Evolutionary conservation across 2,113 vertebrate species (phyloP), one percentile per base, ranked within the genome.

Genomic region (Muntiacus muntjak): DNA sequence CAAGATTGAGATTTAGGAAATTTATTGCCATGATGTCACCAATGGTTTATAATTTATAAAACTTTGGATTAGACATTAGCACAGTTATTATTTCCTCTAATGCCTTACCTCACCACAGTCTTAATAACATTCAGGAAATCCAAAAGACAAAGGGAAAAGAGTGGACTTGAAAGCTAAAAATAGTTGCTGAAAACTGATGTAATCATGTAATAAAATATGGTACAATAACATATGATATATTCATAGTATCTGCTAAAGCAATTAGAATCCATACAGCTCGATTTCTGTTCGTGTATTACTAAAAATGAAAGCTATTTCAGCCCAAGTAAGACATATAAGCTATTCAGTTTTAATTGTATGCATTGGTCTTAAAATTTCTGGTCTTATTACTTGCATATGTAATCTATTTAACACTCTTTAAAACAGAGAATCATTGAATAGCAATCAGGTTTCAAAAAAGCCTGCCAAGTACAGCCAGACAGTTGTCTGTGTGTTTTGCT

Each of bases 81-180:
- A 84, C 85, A 95, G 98, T 98, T 98, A 98, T 98, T 99, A 98
- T 98, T 99, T 99, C 98, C 98, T 98, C 95, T 98, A 98, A 98
- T 99, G 97, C 95, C 98, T 98, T 98, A 98, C 98, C 98, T 99
- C 98, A 98, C 97, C 98, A 90, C 98, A 98, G 98, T 98, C 98
- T 71, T 98, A 98, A 98, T 98, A 98, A 98, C 97, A 98, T 98
- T 98, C 98, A 99, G 98, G 98, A 99, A 99, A 99, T 98, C 98
- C 98, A 98, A 95, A 99, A 99, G 98, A 98, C 98, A 99, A 99
- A 98, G 95, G 88, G 92, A 95, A 98, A 98, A 97, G 84, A 98
- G 92, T 98, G 96, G 98, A 98, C 97, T 98, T 99, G 98, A 99
- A 98, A 98, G 95, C 98, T 98, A 98, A 98, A 99, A 99, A 98